Evolutionary conservation across 92 coral and sea anemone genomes (phyloP), one percentile per base, ranked within the genome.

Genomic region (Muricea muricata): DNA sequence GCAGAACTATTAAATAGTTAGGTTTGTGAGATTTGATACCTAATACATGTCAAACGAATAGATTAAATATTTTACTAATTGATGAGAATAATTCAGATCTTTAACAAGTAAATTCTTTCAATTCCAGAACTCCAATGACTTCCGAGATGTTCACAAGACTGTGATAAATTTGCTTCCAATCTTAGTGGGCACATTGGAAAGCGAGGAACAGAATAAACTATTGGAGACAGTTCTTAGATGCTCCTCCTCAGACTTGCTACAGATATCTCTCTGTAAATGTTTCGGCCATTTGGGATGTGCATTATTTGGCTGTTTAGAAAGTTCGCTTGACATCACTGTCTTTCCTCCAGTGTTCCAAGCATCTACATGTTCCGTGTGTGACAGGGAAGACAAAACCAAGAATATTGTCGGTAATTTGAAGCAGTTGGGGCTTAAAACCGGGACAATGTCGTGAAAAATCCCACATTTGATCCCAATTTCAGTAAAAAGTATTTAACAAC

Each of bases 181-280:
- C 0, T 13, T 46, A 7, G 39, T 74, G n/a, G 61, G 33, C 20
- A 26, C 4, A 23, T 55, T 74, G 11, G 20, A 45, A 34, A 23
- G 30, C n/a, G 46, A 74, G 8, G 80, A 74, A 47, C 80, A 63
- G 13, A 55, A 74, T 26, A 63, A 74, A 74, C 32, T 74, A 10
- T 24, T 74, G 57, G 80, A 23, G 7, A 14, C 34, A 28, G 68
- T 74, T 33, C 13, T 74, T 7, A 74, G 48, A 47, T 40, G 48
- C 13, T 29, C 80, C 8, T 32, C 24, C 61, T 21, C 18, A 15
- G 80, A 45, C 11, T 28, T 24, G 15, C 52, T 74, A 29, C 58
- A 74, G 18, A 48, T 25, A 8, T 47, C 80, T 74, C 65, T 74
- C 6, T 45, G 61, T 63, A 23, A 74, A 55, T 34, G 61, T 74